Percentiles rank a stretch among this genome's conserved stretches.
phyloP scores from a whole-genome alignment of 2,888 invertebrate genomes.

The Subacronicta megacephala region DNA sequence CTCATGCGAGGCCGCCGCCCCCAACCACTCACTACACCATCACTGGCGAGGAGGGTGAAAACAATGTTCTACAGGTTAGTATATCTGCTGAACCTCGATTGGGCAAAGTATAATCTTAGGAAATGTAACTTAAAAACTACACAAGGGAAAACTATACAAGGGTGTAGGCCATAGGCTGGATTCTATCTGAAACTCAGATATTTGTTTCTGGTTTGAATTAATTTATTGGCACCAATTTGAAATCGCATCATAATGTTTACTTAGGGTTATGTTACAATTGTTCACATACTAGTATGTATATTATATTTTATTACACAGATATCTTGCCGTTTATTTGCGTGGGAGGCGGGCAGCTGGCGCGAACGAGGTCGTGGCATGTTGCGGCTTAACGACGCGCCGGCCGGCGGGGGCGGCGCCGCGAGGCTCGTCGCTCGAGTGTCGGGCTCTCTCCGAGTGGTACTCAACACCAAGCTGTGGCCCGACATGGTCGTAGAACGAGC shows the following conservation, averaged over 20 bases:
- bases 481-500: constrained; percentile 97
- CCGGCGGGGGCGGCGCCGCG: constrained; percentile 78
- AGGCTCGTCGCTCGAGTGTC: constrained; percentile 96
- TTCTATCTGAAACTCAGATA: too few species aligned
- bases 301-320: constrained; percentile 81
- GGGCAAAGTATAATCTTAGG: too few species aligned
- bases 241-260: too few species aligned
- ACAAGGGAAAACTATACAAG: too few species aligned
- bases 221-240: too few species aligned
- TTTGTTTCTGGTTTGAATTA: too few species aligned
- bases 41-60: constrained; percentile 95
- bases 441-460: constrained; percentile 96
- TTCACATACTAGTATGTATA: too few species aligned
- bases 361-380: constrained; percentile 97
- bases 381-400: constrained; percentile 94
- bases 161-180: too few species aligned
- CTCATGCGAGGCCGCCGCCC: constrained; percentile 91
- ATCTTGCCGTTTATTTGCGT: constrained; percentile 96
- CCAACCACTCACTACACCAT: constrained; percentile 75
- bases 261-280: too few species aligned
- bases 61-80: constrained; percentile 94
- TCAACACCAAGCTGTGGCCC: constrained; percentile 98
- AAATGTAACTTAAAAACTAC: too few species aligned
- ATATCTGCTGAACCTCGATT: too few species aligned
- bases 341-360: constrained; percentile 96